phyloP scores from a whole-genome alignment of 2,113 vertebrate genomes.

The Caranx melampygus region DNA sequence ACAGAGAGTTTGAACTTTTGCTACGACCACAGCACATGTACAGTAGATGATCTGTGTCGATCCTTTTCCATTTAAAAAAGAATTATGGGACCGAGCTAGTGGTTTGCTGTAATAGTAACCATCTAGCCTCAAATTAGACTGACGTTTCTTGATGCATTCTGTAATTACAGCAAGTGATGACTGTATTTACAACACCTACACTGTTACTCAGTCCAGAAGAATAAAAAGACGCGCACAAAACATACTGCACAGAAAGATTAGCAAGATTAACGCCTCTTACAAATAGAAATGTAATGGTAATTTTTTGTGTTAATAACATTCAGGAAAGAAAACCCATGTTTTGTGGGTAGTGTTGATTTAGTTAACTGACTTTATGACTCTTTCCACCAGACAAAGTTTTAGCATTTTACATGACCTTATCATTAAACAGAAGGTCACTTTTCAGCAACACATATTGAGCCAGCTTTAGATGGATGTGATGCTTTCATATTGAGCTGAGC shows the following conservation, averaged over 20 bases:
- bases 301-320: background rate
- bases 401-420: background rate
- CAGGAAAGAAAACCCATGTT: background rate
- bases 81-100: background rate
- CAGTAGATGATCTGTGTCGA: background rate
- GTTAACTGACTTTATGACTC: background rate
- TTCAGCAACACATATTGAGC: background rate
- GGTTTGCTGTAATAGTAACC: background rate
- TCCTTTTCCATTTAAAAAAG: background rate
- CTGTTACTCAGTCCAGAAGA: background rate
- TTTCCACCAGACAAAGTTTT: no score
- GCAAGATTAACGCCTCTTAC: background rate
- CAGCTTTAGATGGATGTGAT: background rate
- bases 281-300: no score
- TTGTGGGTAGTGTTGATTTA: background rate
- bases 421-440: background rate
- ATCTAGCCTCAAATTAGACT: background rate
- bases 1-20: background rate
- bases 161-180: background rate
- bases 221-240: background rate
- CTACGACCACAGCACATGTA: background rate
- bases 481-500: background rate
- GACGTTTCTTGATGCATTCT: background rate
- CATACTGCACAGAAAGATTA: background rate
- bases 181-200: background rate